Evolutionary conservation across 2,888 invertebrate species (phyloP), one percentile per base, ranked within the genome.

Genomic region (Thalpophila matura): DNA sequence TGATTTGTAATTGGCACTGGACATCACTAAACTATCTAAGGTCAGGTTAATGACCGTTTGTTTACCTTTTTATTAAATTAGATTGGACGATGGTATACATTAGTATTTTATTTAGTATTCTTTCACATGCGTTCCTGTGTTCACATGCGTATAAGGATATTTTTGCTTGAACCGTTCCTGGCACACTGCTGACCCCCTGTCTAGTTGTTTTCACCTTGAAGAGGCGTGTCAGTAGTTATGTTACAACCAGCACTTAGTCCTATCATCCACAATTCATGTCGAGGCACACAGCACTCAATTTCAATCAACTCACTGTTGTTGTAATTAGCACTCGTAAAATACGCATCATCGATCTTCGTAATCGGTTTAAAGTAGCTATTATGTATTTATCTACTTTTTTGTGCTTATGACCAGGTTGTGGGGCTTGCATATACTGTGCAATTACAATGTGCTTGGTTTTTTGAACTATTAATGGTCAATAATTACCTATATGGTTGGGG

Each of bases 271-370:
- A 49, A 45, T 16, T n/a, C 43, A 55, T 37, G 27, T 29, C n/a
- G 12, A 10, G 10, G 7, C 33, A 42, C 54, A 31, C 9, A 33
- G 3, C 38, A 45, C 20, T 55, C 38, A 53, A 35, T 71, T 57
- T 74, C 69, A 72, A 74, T 74, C 69, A 69, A 31, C 54, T 57
- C 33, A 4, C 16, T 46, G 31, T 47, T 24, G 20, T 60, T 29
- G 67, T 68, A 77, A 79, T 78, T 79, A 79, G 40, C 42, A 65
- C 31, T 79, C 74, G 70, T 78, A 74, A 78, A 78, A 50, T 79
- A 74, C 77, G 77, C 77, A 70, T 74, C 74, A 77, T 68, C 65
- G 60, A 70, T 74, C 63, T 54, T 42, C 14, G 40, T 79, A 66
- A 76, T 76, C 49, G 66, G 43, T 72, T 38, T 31, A 67, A 38